Percentiles rank a stretch among this genome's conserved stretches.
phyloP scores from a whole-genome alignment of 2,888 invertebrate genomes.

The Pogonocherus hispidulus region DNA sequence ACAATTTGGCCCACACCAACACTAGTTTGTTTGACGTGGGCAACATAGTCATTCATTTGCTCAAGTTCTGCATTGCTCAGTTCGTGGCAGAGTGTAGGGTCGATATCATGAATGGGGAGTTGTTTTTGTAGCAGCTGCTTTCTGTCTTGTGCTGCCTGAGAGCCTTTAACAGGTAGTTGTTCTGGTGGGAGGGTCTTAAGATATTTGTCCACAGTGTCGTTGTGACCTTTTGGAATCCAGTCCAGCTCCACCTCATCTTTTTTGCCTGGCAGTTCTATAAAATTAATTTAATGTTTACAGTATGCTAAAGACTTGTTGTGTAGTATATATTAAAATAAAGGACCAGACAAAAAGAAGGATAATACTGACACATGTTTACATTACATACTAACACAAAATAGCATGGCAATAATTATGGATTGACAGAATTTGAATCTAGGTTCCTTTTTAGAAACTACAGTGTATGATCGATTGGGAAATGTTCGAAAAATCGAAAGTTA shows the following conservation, averaged over 20 bases:
- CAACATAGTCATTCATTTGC: slow-evolving; percentile 67
- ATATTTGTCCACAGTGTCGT: slow-evolving; percentile 65
- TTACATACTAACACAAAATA: no score
- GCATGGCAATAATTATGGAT: no score
- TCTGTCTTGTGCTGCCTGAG: slow-evolving; percentile 82
- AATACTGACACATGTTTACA: no score
- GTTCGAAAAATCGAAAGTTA: no score
- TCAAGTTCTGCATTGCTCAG: slow-evolving; percentile 68
- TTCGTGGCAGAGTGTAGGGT: slow-evolving; percentile 74
- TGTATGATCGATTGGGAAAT: no score
- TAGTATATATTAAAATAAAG: no score
- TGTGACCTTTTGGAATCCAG: slow-evolving; percentile 67
- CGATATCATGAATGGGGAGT: slow-evolving; percentile 87
- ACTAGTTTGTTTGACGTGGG: slow-evolving; percentile 65
- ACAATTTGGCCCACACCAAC: slow-evolving; percentile 66
- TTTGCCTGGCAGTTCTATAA: slow-evolving; percentile 64
- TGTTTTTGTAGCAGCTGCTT: slow-evolving; percentile 88
- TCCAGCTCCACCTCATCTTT: slow-evolving; percentile 67
- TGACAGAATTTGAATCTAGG: no score
- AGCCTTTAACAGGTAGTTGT: slow-evolving; percentile 85
- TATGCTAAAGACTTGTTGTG: not conserved
- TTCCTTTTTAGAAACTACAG: no score
- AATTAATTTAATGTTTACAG: not conserved
- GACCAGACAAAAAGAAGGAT: no score
- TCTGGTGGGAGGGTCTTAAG: slow-evolving; percentile 75